Percentiles rank a stretch among this genome's conserved stretches.
These are phyloP conservation scores for Terrapene triunguis DNA, from an alignment of 2,113 vertebrate species.

Conservation along the genomic window DNA sequence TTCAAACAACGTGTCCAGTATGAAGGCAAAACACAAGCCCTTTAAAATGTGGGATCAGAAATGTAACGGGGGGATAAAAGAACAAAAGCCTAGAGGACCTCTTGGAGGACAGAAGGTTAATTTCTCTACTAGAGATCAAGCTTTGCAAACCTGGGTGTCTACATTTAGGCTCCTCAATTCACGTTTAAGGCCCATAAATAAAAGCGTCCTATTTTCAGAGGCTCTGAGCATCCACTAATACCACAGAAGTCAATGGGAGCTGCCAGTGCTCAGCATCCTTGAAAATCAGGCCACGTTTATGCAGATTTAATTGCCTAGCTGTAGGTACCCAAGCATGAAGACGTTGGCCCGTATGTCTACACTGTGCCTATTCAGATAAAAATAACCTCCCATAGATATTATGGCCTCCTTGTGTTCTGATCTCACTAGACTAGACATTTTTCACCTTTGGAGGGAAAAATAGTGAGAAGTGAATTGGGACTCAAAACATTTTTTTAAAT, in stretches of 20 bases:
- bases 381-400: not conserved
- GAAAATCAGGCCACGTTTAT: not conserved
- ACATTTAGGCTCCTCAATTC: not conserved
- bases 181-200: not conserved
- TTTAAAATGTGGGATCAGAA: constrained; percentile 41
- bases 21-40: constrained; percentile 6
- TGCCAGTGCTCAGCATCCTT: not conserved
- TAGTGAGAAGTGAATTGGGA: not conserved
- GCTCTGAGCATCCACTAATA: not conserved
- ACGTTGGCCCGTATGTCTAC: not conserved
- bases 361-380: not conserved
- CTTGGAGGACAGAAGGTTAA: not conserved
- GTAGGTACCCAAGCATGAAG: not conserved
- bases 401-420: not conserved
- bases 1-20: constrained; percentile 34
- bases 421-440: not conserved
- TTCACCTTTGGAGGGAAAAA: not conserved
- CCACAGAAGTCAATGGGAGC: not conserved
- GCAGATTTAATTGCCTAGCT: not conserved
- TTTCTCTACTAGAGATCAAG: not conserved
- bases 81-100: constrained; percentile 19
- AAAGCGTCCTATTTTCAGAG: not conserved
- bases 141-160: not conserved
- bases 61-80: constrained; percentile 46
- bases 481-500: not conserved